Evolutionary conservation across 2,797 vertebrate genomes (phyloP).

Genomic region (Lacerta bilineata): DNA sequence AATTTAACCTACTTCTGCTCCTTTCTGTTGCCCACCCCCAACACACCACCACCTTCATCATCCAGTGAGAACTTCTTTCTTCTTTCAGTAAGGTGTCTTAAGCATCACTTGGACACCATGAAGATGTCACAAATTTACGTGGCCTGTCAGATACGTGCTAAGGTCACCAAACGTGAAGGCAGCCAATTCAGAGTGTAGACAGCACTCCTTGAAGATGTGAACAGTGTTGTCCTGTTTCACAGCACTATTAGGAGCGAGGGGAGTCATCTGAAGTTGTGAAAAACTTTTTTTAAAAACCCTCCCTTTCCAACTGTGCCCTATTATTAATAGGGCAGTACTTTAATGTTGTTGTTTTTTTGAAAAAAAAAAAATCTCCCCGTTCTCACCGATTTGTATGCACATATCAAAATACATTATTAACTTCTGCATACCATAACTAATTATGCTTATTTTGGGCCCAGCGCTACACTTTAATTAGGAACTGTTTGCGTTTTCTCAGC

Average conservation of each 20-base stretch:
- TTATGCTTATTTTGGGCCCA: slow-evolving; percentile 70
- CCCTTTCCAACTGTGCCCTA: neutral
- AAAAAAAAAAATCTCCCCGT: neutral
- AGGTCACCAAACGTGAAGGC: neutral
- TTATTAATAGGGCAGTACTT: neutral
- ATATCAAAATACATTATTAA: slow-evolving; percentile 30
- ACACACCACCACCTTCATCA: no score
- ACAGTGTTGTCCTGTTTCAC: neutral
- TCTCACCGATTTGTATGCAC: neutral
- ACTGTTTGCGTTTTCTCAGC: slow-evolving; percentile 60
- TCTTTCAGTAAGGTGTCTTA: no score
- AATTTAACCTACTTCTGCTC: no score
- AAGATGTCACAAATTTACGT: neutral
- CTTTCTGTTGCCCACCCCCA: no score
- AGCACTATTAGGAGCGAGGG: no score
- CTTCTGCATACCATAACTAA: slow-evolving; percentile 47
- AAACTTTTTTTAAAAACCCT: no score
- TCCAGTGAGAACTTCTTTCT: neutral
- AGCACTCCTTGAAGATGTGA: neutral
- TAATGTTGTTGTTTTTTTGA: neutral
- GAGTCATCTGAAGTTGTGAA: neutral
- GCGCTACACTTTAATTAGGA: slow-evolving; percentile 75
- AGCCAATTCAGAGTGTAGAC: neutral
- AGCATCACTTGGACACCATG: neutral
- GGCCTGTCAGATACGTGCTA: neutral